Conservation (phyloP, 2,113 vertebrate species). For the Motacilla alba region DNA sequence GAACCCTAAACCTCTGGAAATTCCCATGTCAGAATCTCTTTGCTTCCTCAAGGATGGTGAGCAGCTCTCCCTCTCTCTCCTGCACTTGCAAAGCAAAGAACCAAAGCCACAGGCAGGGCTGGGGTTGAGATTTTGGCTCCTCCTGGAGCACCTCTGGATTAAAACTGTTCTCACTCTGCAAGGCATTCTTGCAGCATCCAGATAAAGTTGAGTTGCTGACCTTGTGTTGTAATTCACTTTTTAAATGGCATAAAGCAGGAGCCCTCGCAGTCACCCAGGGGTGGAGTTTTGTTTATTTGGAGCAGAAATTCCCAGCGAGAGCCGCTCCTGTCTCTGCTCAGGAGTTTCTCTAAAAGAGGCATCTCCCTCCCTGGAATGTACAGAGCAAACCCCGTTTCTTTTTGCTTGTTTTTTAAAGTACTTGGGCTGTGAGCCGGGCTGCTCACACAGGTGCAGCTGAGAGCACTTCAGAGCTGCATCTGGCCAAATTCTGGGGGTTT, state of each 20-base stretch:
- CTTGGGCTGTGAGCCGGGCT: background rate
- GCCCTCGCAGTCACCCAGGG: background rate
- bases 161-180: background rate
- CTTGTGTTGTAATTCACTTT: background rate
- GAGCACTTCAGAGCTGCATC: background rate
- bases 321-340: background rate
- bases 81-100: background rate
- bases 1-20: background rate
- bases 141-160: background rate
- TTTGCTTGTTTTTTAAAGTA: conserved; percentile 18
- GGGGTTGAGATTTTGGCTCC: background rate
- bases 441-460: background rate
- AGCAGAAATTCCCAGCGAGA: background rate
- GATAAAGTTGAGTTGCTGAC: background rate
- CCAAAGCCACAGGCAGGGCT: background rate
- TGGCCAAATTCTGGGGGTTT: background rate
- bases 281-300: conserved; percentile 6
- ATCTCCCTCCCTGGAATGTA: background rate
- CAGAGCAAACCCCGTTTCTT: conserved; percentile 29
- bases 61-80: background rate
- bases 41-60: background rate
- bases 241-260: background rate
- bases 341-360: background rate
- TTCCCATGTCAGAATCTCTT: background rate
- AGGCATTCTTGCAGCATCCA: background rate